These are phyloP conservation scores for Linepithema humile DNA, from an alignment of 1,140 invertebrate genomes.

Conservation along the genomic window DNA sequence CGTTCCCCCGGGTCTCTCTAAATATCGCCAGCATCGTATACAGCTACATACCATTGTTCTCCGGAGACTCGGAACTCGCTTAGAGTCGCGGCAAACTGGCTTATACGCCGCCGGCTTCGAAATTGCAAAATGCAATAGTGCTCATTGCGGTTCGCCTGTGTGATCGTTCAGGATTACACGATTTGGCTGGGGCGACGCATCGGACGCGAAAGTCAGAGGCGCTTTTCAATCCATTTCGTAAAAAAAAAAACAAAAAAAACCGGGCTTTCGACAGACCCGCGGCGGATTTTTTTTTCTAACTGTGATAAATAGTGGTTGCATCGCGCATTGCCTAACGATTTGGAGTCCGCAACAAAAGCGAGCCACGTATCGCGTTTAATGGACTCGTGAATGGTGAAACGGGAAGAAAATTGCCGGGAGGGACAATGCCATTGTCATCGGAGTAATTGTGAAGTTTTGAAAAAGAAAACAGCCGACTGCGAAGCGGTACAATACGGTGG, in stretches of 20 bases:
- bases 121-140: conserved; percentile 11
- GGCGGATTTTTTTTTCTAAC: background rate
- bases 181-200: too few relatives aligned
- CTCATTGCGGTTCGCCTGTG: background rate
- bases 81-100: background rate
- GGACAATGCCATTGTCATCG: background rate
- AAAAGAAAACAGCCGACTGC: background rate
- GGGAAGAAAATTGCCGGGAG: background rate
- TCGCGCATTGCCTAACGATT: background rate
- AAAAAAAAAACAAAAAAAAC: background rate
- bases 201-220: too few relatives aligned
- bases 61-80: conserved; percentile 3
- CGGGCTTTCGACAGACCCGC: background rate
- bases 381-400: background rate
- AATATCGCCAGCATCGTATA: background rate
- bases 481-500: too few relatives aligned
- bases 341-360: background rate
- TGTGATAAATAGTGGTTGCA: background rate
- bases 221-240: too few relatives aligned
- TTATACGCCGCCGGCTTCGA: background rate
- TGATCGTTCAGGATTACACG: conserved; percentile 4
- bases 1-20: background rate
- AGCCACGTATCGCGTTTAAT: background rate
- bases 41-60: conserved; percentile 5
- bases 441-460: background rate